Base-by-base conservation (phyloP, 2,888 invertebrate species). In the Empis stercorea region DNA sequence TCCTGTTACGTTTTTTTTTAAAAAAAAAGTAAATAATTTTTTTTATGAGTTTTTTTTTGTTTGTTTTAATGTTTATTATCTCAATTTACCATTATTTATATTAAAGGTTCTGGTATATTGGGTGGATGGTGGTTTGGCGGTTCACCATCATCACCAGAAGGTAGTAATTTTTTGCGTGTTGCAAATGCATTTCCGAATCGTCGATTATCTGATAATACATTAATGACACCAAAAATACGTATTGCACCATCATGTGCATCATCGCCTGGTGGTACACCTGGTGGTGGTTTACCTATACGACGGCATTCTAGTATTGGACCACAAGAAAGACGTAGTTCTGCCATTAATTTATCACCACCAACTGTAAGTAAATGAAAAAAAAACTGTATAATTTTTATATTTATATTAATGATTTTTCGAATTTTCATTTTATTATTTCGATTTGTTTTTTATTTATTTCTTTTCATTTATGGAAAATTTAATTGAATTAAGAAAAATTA, bases 301-400 rank as follows among this genome's bases (percentile, higher is more conserved):
- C 80, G 92, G 20, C 93, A 93, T 68, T 92, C 91, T 48, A 89
- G 88, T 69, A 91, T 89, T 58, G 91, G 89, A 17, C 87, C 91
- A 1, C 89, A 91, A 62, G 89, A 92, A 64, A 78, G 89, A 52
- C 80, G 88, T 46, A 83, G 83, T 48, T 87, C 87, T 13, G 81
- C 83, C 51, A 82, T 85, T 55, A 88, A 89, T 72, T 74, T 89
- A 51, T 89, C 89, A 51, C 89, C 89, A 56, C 88, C 89, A 56
- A 85, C 87, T 75, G 91, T 91, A 80, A 80, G 81, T 78, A 36
- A 36, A n/a, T n/a, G n/a, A n/a, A n/a, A n/a, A n/a, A n/a, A n/a
- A n/a, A n/a, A n/a, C n/a, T n/a, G n/a, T n/a, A n/a, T n/a, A n/a
- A n/a, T n/a, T n/a, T 40, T 37, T 52, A 49, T 46, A 48, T 51